Conservation (phyloP, 2,797 vertebrate genomes). For the Zenarchopterus dispar region DNA sequence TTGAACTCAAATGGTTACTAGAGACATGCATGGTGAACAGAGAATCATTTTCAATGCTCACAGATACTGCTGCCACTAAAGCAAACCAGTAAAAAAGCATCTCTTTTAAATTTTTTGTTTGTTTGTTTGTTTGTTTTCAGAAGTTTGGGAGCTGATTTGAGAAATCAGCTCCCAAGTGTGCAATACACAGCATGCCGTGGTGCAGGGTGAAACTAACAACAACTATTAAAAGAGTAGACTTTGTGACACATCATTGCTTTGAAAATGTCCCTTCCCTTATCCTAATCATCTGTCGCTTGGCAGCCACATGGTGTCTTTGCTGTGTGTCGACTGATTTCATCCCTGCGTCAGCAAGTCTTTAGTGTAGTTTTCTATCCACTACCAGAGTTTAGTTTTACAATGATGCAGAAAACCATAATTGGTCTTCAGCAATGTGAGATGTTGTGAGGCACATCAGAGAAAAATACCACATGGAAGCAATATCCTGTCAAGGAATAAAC, state of each 20-base stretch:
- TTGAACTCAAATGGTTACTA: constrained; percentile 70
- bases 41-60: constrained; percentile 63
- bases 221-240: constrained; percentile 7
- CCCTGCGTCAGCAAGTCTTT: constrained; percentile 13
- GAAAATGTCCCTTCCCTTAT: not conserved
- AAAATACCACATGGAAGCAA: constrained; percentile 62
- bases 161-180: constrained; percentile 44
- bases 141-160: constrained; percentile 21
- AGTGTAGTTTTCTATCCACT: constrained; percentile 24
- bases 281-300: constrained; percentile 7
- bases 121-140: constrained; percentile 24
- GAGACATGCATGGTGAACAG: constrained; percentile 58
- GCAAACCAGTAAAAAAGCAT: constrained; percentile 24
- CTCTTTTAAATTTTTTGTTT: constrained; percentile 43
- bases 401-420: constrained; percentile 44
- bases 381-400: constrained; percentile 43
- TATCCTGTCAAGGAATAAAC: constrained; percentile 47
- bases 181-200: not conserved
- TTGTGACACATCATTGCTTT: constrained; percentile 17
- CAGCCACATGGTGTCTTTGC: not conserved
- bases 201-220: constrained; percentile 19
- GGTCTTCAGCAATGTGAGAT: constrained; percentile 10
- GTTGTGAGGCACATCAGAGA: constrained; percentile 56
- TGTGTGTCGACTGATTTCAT: constrained; percentile 36
- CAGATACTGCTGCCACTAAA: constrained; percentile 61